phyloP scores from a whole-genome alignment of 2,797 vertebrate species.

The Dallia pectoralis region DNA sequence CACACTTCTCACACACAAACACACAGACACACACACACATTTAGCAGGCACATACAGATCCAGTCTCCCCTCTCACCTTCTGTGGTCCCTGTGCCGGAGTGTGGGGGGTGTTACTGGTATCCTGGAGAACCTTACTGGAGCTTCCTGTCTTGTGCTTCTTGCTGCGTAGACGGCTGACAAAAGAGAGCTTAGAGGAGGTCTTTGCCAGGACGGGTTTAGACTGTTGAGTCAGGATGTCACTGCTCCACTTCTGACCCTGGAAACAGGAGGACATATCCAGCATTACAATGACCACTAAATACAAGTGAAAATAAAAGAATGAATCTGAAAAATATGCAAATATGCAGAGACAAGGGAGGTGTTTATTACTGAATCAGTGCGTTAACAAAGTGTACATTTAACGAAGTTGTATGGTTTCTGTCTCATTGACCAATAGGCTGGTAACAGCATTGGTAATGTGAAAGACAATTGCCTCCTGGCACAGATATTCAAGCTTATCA shows the following conservation, averaged over 20 bases:
- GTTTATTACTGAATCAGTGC: too few relatives aligned
- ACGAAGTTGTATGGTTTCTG: too few relatives aligned
- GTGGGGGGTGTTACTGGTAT: constrained; percentile 87
- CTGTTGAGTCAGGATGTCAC: constrained; percentile 88
- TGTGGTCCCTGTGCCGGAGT: constrained; percentile 64
- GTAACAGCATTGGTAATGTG: too few relatives aligned
- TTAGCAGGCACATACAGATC: not conserved
- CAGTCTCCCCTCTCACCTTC: constrained; percentile 73
- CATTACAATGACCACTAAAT: too few relatives aligned
- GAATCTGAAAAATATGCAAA: too few relatives aligned
- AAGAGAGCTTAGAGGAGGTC: constrained; percentile 91
- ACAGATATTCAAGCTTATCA: too few relatives aligned
- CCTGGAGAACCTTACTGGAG: constrained; percentile 87
- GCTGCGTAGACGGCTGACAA: constrained; percentile 89
- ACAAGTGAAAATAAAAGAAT: too few relatives aligned
- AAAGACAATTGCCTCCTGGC: too few relatives aligned
- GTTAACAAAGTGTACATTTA: too few relatives aligned
- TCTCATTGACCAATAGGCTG: too few relatives aligned
- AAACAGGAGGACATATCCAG: not conserved
- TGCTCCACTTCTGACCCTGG: constrained; percentile 91
- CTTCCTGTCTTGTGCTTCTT: constrained; percentile 85
- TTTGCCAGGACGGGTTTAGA: constrained; percentile 86
- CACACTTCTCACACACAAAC: not conserved
- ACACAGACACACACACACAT: not conserved
- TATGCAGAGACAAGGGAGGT: too few relatives aligned